Evolutionary conservation across 1,140 invertebrate genomes (phyloP).

Genomic region (Conus ventricosus): DNA sequence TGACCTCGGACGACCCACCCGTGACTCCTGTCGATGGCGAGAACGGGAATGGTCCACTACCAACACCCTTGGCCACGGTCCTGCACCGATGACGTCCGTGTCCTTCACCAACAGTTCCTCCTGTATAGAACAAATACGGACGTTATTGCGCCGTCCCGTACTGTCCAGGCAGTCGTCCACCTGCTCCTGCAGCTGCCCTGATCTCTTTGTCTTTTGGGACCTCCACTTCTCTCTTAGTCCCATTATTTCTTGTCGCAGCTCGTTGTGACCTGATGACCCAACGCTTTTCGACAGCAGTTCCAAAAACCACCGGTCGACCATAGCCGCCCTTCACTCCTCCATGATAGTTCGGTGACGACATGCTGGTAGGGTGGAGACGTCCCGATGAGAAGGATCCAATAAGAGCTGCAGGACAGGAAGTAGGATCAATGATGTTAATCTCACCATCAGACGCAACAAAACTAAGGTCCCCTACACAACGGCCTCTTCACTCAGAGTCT

Average conservation of each 20-base stretch:
- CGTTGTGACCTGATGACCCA: neutral
- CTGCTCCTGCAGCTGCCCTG: neutral
- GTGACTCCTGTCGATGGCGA: neutral
- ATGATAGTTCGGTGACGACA: neutral
- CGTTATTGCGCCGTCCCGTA: slow-evolving; percentile 1
- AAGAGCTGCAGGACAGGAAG: neutral
- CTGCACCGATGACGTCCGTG: neutral
- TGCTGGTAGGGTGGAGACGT: too few relatives aligned
- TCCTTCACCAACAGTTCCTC: neutral
- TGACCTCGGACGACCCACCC: neutral
- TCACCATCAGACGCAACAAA: too few relatives aligned
- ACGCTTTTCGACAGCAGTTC: neutral
- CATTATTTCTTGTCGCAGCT: neutral
- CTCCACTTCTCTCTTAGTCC: neutral
- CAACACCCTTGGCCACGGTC: neutral
- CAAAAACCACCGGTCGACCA: neutral
- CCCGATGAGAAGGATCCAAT: neutral
- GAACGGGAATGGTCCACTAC: neutral
- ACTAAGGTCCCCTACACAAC: neutral
- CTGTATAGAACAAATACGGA: neutral
- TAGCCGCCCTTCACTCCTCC: neutral
- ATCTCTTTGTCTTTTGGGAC: slow-evolving; percentile 2
- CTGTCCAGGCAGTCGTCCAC: slow-evolving; percentile 1
- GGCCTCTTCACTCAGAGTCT: neutral
- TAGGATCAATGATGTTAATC: neutral